A percentile compares a stretch with the other conserved stretches of the same genome.
phyloP scores from a whole-genome alignment of 2,888 invertebrate species.

The Baccha elongata region DNA sequence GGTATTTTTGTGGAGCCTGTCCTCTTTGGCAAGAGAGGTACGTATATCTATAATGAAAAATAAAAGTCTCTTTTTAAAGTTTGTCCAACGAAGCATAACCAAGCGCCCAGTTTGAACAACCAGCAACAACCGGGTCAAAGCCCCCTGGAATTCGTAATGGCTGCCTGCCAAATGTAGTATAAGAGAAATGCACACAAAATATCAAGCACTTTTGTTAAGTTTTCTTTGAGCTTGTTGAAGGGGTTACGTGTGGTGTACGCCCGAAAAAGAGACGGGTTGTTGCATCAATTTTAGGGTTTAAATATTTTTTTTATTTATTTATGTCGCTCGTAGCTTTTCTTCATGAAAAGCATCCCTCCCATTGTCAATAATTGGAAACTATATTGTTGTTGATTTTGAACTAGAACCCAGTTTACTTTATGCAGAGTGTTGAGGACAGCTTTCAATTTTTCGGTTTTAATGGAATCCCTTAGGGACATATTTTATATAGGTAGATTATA shows the following conservation, averaged over 20 bases:
- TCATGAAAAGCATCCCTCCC: constrained; percentile 1
- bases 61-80: too few species aligned
- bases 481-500: too few species aligned
- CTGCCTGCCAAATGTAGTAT: constrained; percentile 55
- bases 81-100: too few species aligned
- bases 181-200: constrained; percentile 41
- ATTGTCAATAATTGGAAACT: constrained; percentile 2
- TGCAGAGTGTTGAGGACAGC: neutral
- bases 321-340: too few species aligned
- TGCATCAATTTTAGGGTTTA: constrained; percentile 26
- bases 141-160: constrained; percentile 64
- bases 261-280: constrained; percentile 3
- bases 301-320: neutral
- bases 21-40: constrained; percentile 17
- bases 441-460: constrained; percentile 10
- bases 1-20: constrained; percentile 4
- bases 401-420: constrained; percentile 1
- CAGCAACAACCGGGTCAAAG: constrained; percentile 66
- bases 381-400: constrained; percentile 29
- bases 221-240: too few species aligned
- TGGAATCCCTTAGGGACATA: too few species aligned
- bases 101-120: neutral
- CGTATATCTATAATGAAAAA: too few species aligned
- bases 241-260: too few species aligned
- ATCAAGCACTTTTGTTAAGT: constrained; percentile 39